Base-by-base conservation (phyloP, 2,888 invertebrate genomes). In the Clitarchus hookeri region DNA sequence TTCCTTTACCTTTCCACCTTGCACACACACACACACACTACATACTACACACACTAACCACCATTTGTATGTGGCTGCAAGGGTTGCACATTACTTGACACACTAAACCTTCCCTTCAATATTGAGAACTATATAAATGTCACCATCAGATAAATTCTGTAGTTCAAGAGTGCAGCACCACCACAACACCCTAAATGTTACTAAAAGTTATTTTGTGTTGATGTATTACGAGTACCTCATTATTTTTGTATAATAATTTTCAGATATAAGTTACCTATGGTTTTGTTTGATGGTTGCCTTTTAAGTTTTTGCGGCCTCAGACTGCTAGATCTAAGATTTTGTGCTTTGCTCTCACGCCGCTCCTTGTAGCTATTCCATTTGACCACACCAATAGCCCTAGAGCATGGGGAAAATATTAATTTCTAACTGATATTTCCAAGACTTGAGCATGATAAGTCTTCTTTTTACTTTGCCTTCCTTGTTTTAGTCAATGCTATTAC, bases 271-370 rank as follows among this genome's bases (percentile, higher is more conserved):
- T 19, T 48, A 8, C 6, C 11, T 19, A 65, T 65, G 3, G 8
- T 65, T 65, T 65, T 65, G n/a, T 65, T 65, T n/a, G n/a, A 65
- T 65, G 65, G 65, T 65, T 65, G 65, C 65, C 65, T 65, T 65
- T 65, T 65, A 1, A 11, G 16, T 65, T 65, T 65, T 65, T 65
- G 65, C n/a, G 65, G 65, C 65, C 65, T 65, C 65, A 19, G 65
- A 23, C 65, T 65, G 65, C 23, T 65, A 65, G 65, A 65, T 19
- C 65, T 65, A 65, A 65, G 23, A 65, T 65, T 11, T 19, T 65
- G n/a, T 65, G 65, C 65, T 65, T 65, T 65, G 65, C 65, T n/a
- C 23, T 65, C 65, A 65, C 65, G 23, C 65, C 19, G n/a, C 53
- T 23, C 65, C 65, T 65, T 65, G 65, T 65, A 65, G 65, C n/a